Conservation (phyloP, 2,113 vertebrate genomes). For the Corydoras sp. region DNA sequence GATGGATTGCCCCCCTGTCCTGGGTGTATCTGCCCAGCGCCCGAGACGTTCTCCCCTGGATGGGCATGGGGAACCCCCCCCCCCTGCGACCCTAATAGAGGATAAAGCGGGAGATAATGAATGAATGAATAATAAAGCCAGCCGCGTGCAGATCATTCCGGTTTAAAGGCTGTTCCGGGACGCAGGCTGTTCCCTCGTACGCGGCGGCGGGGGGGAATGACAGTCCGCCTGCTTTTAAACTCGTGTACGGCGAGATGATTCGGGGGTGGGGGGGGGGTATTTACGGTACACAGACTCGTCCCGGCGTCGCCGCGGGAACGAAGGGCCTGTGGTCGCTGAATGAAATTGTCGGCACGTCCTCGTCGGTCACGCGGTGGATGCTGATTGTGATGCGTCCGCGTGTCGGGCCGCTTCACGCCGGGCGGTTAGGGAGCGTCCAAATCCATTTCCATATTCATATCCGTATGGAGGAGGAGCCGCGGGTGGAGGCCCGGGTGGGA, state of each 20-base stretch:
- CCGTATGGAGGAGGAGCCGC: not conserved
- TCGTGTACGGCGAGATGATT: not conserved
- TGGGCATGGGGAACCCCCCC: no score
- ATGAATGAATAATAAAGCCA: no score
- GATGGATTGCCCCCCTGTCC: no score
- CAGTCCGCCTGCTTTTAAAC: not conserved
- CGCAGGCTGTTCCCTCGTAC: not conserved
- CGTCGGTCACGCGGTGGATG: not conserved
- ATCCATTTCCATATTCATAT: conserved; percentile 11
- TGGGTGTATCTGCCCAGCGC: no score
- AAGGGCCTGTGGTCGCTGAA: not conserved
- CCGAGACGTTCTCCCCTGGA: no score
- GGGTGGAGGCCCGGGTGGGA: no score
- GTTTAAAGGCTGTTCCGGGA: not conserved
- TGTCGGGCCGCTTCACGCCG: not conserved
- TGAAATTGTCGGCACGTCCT: not conserved
- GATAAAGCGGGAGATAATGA: no score
- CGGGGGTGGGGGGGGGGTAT: not conserved
- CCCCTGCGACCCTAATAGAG: no score
- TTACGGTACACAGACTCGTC: not conserved
- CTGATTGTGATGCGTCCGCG: not conserved
- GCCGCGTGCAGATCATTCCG: conserved; percentile 26
- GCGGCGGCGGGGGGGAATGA: not conserved
- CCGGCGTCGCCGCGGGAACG: not conserved
- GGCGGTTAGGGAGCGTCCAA: not conserved